Conservation (phyloP, 2,888 invertebrate genomes). For the Hypomecis atomaria region DNA sequence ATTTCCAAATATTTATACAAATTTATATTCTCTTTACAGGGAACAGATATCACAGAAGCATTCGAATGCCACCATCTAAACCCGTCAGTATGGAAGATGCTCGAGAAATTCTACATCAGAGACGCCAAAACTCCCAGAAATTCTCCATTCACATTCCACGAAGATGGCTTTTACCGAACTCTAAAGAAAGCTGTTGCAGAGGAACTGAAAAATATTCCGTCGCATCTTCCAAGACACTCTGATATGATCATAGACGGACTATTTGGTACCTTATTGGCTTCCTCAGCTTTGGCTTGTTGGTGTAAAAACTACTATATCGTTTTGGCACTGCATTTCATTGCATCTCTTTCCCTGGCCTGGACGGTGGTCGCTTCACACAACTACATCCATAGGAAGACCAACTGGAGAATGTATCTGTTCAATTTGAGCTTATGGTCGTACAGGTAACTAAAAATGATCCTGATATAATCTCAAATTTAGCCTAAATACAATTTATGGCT, state of each 20-base stretch:
- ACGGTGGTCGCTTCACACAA: slow-evolving; percentile 88
- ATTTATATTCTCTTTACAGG: slow-evolving; percentile 64
- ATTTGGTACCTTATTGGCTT: slow-evolving; percentile 60
- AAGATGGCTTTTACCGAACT: slow-evolving; percentile 90
- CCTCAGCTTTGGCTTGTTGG: slow-evolving; percentile 57
- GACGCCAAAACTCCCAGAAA: slow-evolving; percentile 87
- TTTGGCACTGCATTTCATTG: slow-evolving; percentile 67
- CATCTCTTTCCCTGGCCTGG: slow-evolving; percentile 85
- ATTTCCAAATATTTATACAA: neutral
- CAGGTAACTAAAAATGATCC: too few relatives aligned
- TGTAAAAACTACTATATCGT: slow-evolving; percentile 52
- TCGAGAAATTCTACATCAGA: slow-evolving; percentile 77
- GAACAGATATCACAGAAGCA: slow-evolving; percentile 92
- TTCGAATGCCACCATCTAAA: slow-evolving; percentile 90
- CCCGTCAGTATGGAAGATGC: slow-evolving; percentile 73
- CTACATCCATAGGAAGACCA: slow-evolving; percentile 90
- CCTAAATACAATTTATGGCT: too few relatives aligned
- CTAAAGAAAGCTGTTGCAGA: slow-evolving; percentile 86
- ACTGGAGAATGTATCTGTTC: slow-evolving; percentile 91
- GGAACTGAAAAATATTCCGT: slow-evolving; percentile 81
- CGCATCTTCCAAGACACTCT: slow-evolving; percentile 60
- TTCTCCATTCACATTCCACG: slow-evolving; percentile 89
- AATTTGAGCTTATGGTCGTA: slow-evolving; percentile 88
- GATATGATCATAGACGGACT: slow-evolving; percentile 69
- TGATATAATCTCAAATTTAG: too few relatives aligned